Base-by-base conservation (phyloP, 2,888 invertebrate species). In the Boloria euphrosyne region DNA sequence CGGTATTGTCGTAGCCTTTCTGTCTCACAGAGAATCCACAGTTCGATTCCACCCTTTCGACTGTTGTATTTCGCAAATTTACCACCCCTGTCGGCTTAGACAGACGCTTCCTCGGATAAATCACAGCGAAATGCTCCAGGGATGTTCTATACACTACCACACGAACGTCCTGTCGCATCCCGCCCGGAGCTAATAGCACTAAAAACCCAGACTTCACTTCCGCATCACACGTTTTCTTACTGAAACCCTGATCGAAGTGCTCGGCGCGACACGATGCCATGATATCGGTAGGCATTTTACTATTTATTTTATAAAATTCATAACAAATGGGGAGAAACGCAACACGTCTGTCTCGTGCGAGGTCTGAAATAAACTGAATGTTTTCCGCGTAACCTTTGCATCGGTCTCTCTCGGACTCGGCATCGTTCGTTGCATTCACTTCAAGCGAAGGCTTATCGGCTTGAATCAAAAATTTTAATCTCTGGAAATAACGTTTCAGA, bases 81-180 rank as follows among this genome's bases (percentile, higher is more conserved):
- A 94, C 88, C 2, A 94, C 94, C 0, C 94, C 94, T 47, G 94
- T 83, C 0, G 95, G 93, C 71, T 94, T 93, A 70, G 94, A 93
- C 13, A 94, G 87, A 76, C 94, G 93, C 83, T 94, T 94, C 80
- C 94, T 93, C 7, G 94, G 94, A 73, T 94, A 94, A 43, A 95
- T 93, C 7, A 94, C 94, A 1, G 94, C 94, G 75, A 95, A 95
- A 75, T 95, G 94, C 77, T 94, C 95, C 77, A 94, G 82, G 54
- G 94, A 93, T 5, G 94, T 94, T 69, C 93, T 89, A 80, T 95
- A 94, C 27, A 95, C 94, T 74, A 94, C 94, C 71, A 94, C 94
- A 75, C 94, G 90, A 5, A 94, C 94, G 70, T 93, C 91, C 80
- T 94, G 94, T 17, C 93, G 87, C 76, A 93, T 90, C 73, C 94